Base-by-base conservation (phyloP, 2,888 invertebrate genomes). In the Acleris holmiana region DNA sequence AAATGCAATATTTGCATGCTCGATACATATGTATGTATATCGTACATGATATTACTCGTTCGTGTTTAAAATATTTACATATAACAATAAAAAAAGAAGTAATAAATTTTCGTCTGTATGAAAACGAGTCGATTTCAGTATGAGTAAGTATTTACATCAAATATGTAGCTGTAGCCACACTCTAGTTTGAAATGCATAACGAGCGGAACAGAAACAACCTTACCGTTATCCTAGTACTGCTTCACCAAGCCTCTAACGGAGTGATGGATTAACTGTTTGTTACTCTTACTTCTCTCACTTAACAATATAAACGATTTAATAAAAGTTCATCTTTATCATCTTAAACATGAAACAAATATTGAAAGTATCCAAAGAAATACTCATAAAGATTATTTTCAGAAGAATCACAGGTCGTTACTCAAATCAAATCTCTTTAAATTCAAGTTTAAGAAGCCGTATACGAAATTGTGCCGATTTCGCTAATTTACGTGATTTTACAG, bases 301-400 rank as follows among this genome's bases (percentile, higher is more conserved):
- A 35, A 35, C 1, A 35, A 35, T 35, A 13, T 35, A 8, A 29
- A 29, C 2, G 13, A 35, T 35, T 10, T 44, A 44, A 44, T n/a
- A n/a, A 17, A n/a, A 44, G n/a, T 44, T 44, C 7, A 17, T 44
- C 4, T 44, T 44, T 17, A n/a, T 15, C 4, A 41, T n/a, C 5
- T 2, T 41, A 41, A 41, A 41, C 41, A n/a, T 2, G 15, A 41
- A n/a, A n/a, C 41, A n/a, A 44, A 44, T 4, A 15, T 41, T 41
- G 50, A 35, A 46, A 51, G 25, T 29, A 44, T 40, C 15, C 59
- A 60, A 21, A 51, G 60, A 50, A 29, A 25, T 75, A 76, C 72
- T 79, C 71, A 77, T 75, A 72, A 17, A 15, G 13, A 13, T 13
- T 13, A 35, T 35, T 35, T 35, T 35, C 35, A 8, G 4, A 13